phyloP scores from a whole-genome alignment of 2,113 vertebrate genomes.

The Entosphenus tridentatus region DNA sequence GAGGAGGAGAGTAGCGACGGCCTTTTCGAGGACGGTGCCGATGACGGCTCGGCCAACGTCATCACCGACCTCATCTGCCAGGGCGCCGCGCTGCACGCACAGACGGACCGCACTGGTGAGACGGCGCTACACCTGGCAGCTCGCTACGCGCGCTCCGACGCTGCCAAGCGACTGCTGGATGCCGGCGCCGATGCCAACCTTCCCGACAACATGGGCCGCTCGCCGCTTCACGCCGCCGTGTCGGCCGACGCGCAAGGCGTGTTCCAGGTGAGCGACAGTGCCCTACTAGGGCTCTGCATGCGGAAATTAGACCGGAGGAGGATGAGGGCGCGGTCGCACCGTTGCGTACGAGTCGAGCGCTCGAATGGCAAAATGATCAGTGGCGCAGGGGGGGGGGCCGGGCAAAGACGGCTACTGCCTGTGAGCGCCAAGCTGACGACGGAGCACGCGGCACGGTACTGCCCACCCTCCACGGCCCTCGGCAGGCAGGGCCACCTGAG shows the following conservation, averaged over 20 bases:
- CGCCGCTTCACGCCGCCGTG: conserved; percentile 67
- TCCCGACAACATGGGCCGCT: conserved; percentile 91
- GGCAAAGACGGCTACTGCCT: no score
- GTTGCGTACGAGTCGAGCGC: no score
- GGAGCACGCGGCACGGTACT: no score
- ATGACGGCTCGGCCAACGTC: conserved; percentile 58
- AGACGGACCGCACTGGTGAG: conserved; percentile 86
- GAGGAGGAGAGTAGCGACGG: conserved; percentile 25
- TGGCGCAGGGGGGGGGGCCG: no score
- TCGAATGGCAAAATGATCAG: no score
- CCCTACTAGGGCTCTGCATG: no score
- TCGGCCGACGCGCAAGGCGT: conserved; percentile 80
- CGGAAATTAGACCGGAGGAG: no score
- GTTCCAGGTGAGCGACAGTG: conserved; percentile 45
- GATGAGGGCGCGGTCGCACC: no score
- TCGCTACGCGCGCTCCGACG: conserved; percentile 78
- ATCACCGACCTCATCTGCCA: conserved; percentile 95
- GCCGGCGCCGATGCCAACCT: conserved; percentile 84
- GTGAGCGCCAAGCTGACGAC: no score
- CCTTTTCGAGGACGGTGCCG: conserved; percentile 42
- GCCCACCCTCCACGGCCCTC: no score
- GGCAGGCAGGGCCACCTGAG: no score
- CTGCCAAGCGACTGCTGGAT: conserved; percentile 80
- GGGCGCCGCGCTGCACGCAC: conserved; percentile 82
- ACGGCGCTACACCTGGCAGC: conserved; percentile 77